Base-by-base conservation (phyloP, 2,888 invertebrate species). In the Ryuthela nishihirai region DNA sequence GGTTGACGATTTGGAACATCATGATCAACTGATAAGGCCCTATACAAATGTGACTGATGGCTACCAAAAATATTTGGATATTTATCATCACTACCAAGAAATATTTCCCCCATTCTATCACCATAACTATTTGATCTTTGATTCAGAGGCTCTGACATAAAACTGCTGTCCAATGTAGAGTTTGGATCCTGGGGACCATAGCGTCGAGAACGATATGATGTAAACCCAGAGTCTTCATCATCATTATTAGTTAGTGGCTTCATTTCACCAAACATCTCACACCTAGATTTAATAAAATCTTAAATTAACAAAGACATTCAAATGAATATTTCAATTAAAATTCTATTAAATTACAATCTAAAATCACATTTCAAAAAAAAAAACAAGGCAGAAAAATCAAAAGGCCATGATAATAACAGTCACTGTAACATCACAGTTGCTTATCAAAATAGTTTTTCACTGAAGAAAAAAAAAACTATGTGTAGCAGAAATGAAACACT, bases 1-100 rank as follows among this genome's bases (percentile, higher is more conserved):
- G 90, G 88, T 69, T 85, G 85, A 4, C 78, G 78, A 54, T 52
- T 56, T 12, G 49, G 55, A 36, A 26, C 24, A 17, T 39, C 21
- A 4, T 45, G 46, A 15, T 17, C 39, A 4, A 15, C 29, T 24
- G 29, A 41, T 10, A 20, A 26, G 42, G 42, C 38, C 35, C 40
- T 45, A 32, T 54, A 54, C 9, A 23, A 18, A 9, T 53, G 38
- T 7, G 48, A 46, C 10, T 42, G 20, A 15, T 39, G 21, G 29
- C 47, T 60, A 18, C 48, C 55, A 44, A 54, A 56, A 21, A 56
- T 50, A 48, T 54, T 61, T 25, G 67, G 67, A 45, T 67, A 67
- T 39, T 67, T 66, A 49, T 66, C 65, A 44, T 58, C 65, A 52
- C 61, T 63, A 25, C 61, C 56, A 2, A 67, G 48, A 24, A 64